Percentiles rank a stretch among this genome's conserved stretches.
Evolutionary conservation across 2,888 invertebrate species (phyloP).

Genomic region (Eristalinus sepulchralis): DNA sequence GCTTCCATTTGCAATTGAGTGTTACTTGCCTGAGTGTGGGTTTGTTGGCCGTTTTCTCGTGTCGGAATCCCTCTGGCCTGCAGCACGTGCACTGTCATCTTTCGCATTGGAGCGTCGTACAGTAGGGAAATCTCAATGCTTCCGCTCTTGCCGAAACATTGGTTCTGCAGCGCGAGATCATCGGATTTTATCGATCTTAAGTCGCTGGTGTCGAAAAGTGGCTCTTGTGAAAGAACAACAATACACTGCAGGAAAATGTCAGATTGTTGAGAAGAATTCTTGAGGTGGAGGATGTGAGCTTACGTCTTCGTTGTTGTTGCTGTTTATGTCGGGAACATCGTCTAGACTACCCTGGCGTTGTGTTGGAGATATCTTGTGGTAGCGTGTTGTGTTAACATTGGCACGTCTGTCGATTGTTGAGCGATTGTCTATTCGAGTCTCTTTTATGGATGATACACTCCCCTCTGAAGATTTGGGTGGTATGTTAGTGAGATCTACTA

Average conservation of each 20-base stretch:
- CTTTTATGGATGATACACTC: constrained; percentile 81
- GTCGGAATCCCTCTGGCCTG: constrained; percentile 92
- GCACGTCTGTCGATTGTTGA: constrained; percentile 71
- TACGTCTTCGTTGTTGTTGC: constrained; percentile 87
- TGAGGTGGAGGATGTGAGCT: constrained; percentile 75
- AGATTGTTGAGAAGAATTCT: not conserved
- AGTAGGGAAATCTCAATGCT: constrained; percentile 93
- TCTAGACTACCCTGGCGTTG: constrained; percentile 78
- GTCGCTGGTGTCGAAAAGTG: constrained; percentile 81
- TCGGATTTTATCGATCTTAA: constrained; percentile 80
- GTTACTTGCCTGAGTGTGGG: constrained; percentile 84
- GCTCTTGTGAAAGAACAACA: constrained; percentile 81
- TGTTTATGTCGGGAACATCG: constrained; percentile 83
- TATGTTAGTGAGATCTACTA: constrained; percentile 74
- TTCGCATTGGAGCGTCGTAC: constrained; percentile 94
- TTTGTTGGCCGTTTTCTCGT: constrained; percentile 85
- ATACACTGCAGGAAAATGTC: constrained; percentile 81
- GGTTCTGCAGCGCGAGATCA: constrained; percentile 81
- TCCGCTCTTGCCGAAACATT: constrained; percentile 83
- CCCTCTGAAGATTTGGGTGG: constrained; percentile 72
- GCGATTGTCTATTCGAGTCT: constrained; percentile 85
- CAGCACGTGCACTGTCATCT: constrained; percentile 95
- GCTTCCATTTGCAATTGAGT: not conserved
- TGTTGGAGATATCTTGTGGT: constrained; percentile 75
- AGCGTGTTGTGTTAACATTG: constrained; percentile 74